A percentile compares a stretch with the other conserved stretches of the same genome.
Evolutionary conservation across 1,140 invertebrate species (phyloP).

Genomic region (Samia ricini): DNA sequence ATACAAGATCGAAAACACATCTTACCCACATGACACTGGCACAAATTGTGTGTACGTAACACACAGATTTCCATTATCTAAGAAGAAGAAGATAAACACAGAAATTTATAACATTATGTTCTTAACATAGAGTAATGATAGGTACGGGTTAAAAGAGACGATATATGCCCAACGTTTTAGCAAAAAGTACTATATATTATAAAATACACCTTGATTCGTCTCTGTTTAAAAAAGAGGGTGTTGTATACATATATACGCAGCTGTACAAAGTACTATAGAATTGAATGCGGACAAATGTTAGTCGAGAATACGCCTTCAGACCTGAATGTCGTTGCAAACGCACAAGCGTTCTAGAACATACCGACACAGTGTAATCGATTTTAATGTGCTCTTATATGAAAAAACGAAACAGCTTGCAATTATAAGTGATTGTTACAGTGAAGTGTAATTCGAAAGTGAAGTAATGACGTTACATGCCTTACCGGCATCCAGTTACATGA

Average conservation of each 20-base stretch:
- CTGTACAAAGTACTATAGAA: slow-evolving; percentile 15
- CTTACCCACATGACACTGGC: no score
- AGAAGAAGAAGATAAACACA: no score
- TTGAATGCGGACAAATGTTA: slow-evolving; percentile 46
- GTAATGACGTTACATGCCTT: slow-evolving; percentile 73
- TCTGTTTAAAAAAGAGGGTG: background rate
- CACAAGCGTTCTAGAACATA: slow-evolving; percentile 28
- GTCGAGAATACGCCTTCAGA: slow-evolving; percentile 43
- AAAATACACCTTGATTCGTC: background rate
- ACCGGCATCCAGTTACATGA: slow-evolving; percentile 66
- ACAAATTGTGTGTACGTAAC: no score
- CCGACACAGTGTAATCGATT: slow-evolving; percentile 36
- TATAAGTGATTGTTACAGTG: slow-evolving; percentile 40
- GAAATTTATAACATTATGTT: no score
- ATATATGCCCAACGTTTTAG: no score
- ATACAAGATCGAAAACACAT: no score
- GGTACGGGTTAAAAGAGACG: no score
- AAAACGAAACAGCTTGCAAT: slow-evolving; percentile 53
- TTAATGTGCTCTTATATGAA: slow-evolving; percentile 53
- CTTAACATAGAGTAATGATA: no score
- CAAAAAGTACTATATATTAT: no score
- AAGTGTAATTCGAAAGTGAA: slow-evolving; percentile 61
- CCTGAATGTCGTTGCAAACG: slow-evolving; percentile 67
- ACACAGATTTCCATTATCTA: no score
- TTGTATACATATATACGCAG: background rate